phyloP scores from a whole-genome alignment of 2,888 invertebrate genomes.

The Drosophila yooni region DNA sequence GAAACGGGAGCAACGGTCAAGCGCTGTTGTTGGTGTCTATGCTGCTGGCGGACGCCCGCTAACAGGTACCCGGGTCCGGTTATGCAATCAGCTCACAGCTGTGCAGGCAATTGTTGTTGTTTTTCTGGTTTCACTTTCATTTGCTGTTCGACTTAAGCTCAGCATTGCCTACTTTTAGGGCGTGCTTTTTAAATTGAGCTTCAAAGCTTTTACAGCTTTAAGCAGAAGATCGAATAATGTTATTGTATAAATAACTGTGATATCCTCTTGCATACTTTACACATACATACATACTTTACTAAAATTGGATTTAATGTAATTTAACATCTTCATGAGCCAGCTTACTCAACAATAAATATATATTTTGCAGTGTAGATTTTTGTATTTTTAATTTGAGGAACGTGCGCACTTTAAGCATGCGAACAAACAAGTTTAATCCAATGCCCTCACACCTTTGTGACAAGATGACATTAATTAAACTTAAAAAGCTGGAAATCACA shows the following conservation, averaged over 20 bases:
- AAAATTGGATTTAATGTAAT: fast-evolving
- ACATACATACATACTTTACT: too few relatives aligned
- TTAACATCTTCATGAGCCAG: neutral
- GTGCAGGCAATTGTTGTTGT: conserved; percentile 27
- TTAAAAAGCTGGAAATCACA: neutral
- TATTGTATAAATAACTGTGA: neutral
- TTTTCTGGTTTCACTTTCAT: conserved; percentile 74
- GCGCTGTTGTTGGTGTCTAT: conserved; percentile 4
- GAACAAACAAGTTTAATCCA: neutral
- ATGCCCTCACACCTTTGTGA: neutral
- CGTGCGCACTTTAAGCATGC: neutral
- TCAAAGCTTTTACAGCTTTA: conserved; percentile 16
- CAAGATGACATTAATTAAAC: neutral
- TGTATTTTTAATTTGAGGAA: neutral
- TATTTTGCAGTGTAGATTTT: neutral
- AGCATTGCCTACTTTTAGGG: conserved; percentile 39
- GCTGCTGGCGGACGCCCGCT: conserved; percentile 5
- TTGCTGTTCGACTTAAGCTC: conserved; percentile 20
- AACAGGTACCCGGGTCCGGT: conserved; percentile 67
- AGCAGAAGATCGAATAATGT: neutral
- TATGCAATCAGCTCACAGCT: conserved; percentile 73
- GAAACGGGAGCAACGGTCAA: conserved; percentile 70
- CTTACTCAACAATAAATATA: neutral
- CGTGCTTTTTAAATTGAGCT: neutral
- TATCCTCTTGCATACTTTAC: too few relatives aligned